A percentile compares a stretch with the other conserved stretches of the same genome.
Evolutionary conservation across 2,113 vertebrate species (phyloP).

Genomic region (Gallinago undulata): DNA sequence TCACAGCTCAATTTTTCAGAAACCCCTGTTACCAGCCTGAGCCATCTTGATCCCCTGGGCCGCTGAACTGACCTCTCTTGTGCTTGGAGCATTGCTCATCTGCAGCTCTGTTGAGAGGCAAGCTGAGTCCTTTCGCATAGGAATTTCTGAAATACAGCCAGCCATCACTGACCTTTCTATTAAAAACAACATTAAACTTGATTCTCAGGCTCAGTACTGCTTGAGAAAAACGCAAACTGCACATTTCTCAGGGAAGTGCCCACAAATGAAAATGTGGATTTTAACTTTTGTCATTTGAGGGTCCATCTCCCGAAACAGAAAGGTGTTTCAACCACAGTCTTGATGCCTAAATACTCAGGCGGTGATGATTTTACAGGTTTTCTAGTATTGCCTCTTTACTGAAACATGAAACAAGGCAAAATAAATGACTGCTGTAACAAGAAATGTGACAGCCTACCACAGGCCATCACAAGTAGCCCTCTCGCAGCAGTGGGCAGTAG

Average conservation of each 20-base stretch:
- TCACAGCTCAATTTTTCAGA: not conserved
- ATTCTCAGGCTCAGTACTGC: slow-evolving; percentile 32
- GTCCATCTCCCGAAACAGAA: not conserved
- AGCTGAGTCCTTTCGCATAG: slow-evolving; percentile 9
- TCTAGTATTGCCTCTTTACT: not conserved
- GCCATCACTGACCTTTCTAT: slow-evolving; percentile 49
- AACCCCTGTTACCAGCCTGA: not conserved
- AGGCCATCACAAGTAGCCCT: not conserved
- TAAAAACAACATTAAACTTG: slow-evolving; percentile 43
- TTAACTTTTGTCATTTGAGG: not conserved
- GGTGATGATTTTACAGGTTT: not conserved
- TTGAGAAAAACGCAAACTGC: slow-evolving; percentile 40
- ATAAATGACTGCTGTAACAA: not conserved
- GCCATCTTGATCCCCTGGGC: not conserved
- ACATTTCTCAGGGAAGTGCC: slow-evolving; percentile 36
- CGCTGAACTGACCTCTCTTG: not conserved
- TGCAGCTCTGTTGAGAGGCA: not conserved
- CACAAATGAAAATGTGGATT: not conserved
- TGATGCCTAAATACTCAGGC: not conserved
- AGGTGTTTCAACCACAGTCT: not conserved
- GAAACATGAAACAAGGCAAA: not conserved
- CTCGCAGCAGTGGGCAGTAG: not conserved
- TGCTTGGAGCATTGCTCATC: slow-evolving; percentile 6
- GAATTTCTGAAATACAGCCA: slow-evolving; percentile 52
- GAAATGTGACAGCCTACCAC: not conserved